Evolutionary conservation across 2,888 invertebrate species (phyloP).

Genomic region (Nephrotoma appendiculata): DNA sequence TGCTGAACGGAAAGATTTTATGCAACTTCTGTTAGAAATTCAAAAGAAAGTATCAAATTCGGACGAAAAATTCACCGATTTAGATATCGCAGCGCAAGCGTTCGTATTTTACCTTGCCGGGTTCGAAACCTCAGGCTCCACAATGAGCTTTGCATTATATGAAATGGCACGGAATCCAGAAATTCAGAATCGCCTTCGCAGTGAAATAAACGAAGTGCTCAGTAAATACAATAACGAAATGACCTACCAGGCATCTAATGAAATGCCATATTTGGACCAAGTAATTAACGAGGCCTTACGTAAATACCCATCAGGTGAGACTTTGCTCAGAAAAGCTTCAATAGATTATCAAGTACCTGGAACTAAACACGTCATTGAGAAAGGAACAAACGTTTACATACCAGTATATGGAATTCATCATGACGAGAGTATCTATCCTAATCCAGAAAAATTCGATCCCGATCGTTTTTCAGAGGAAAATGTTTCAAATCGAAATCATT

Average conservation of each 20-base stretch:
- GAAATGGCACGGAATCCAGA: constrained; percentile 28
- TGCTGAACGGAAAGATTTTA: constrained; percentile 33
- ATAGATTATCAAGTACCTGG: constrained; percentile 34
- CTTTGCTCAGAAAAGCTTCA: constrained; percentile 32
- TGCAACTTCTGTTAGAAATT: constrained; percentile 38
- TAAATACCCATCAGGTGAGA: constrained; percentile 37
- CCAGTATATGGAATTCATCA: constrained; percentile 43
- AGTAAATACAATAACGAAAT: constrained; percentile 22
- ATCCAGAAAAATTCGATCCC: constrained; percentile 46
- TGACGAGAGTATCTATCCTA: constrained; percentile 41
- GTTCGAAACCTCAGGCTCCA: constrained; percentile 33
- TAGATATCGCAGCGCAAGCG: constrained; percentile 28
- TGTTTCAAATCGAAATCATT: constrained; percentile 30
- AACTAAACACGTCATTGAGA: constrained; percentile 33
- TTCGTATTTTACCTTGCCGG: constrained; percentile 34
- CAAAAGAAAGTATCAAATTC: constrained; percentile 24
- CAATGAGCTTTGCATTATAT: constrained; percentile 27
- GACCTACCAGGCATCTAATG: constrained; percentile 23
- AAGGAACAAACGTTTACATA: constrained; percentile 37
- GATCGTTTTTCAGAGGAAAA: constrained; percentile 41
- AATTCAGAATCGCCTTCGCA: constrained; percentile 26
- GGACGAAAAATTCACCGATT: background rate
- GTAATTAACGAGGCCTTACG: constrained; percentile 36
- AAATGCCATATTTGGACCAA: constrained; percentile 22
- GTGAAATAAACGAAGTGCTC: constrained; percentile 24